Evolutionary conservation across 2,113 vertebrate species (phyloP).

Genomic region (Neogobius melanostomus): DNA sequence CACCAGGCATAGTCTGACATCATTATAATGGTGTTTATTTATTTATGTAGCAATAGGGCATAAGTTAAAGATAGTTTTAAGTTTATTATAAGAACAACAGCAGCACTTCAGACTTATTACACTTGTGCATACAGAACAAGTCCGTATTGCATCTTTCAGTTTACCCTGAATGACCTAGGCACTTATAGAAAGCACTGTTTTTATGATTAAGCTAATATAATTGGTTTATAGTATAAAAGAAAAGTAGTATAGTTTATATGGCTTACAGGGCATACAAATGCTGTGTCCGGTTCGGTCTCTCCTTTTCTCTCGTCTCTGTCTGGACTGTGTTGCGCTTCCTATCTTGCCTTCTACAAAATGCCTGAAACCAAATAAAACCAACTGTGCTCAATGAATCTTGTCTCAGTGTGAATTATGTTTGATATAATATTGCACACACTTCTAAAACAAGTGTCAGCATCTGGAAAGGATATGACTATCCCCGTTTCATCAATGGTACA

Average conservation of each 20-base stretch:
- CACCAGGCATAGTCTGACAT: slow-evolving; percentile 14
- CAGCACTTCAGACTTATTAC: slow-evolving; percentile 12
- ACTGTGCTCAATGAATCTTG: slow-evolving; percentile 22
- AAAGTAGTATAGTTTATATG: neutral
- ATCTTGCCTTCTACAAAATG: slow-evolving; percentile 36
- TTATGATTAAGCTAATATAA: slow-evolving; percentile 6
- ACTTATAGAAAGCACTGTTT: slow-evolving; percentile 1
- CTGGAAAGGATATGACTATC: neutral
- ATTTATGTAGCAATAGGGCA: slow-evolving; percentile 11
- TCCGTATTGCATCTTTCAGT: neutral
- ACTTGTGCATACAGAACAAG: slow-evolving; percentile 7
- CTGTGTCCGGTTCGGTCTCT: slow-evolving; percentile 45
- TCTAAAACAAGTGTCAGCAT: neutral
- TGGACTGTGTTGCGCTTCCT: slow-evolving; percentile 26
- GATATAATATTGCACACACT: neutral
- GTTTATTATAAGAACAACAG: slow-evolving; percentile 10
- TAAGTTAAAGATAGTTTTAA: neutral
- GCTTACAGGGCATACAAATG: slow-evolving; percentile 4
- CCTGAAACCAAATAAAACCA: slow-evolving; percentile 78
- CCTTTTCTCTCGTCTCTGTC: slow-evolving; percentile 9
- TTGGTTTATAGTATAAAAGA: slow-evolving; percentile 5
- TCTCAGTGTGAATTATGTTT: neutral
- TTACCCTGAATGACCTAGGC: neutral
- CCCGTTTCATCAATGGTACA: too few species aligned
- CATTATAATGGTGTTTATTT: slow-evolving; percentile 32